Evolutionary conservation across 2,888 invertebrate genomes (phyloP), one percentile per base, ranked within the genome.

Genomic region (Pristionchus exspectatus): DNA sequence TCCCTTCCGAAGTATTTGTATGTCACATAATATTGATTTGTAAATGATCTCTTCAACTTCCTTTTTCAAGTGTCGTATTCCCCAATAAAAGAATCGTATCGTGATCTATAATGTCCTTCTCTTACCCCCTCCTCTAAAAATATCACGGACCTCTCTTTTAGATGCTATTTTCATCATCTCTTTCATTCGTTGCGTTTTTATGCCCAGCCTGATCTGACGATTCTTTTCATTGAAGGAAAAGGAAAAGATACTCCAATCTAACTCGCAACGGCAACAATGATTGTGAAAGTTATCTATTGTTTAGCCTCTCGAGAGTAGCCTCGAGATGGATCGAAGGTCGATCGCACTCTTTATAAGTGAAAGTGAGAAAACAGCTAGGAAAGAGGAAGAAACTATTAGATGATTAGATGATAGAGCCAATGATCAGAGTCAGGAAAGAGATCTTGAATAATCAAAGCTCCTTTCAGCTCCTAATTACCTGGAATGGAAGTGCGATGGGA

Each of bases 361-460:
- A 81, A 81, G 81, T 50, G 81, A 50, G 81, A 81, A 81, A 54
- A 81, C 27, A 27, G 24, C 54, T 44, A 44, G 16, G 77, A 44
- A 44, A 50, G 50, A 18, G 0, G n/a, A 81, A 12, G 50, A 16
- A 44, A 50, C 50, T 27, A 27, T 44, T 44, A 21, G 21, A 14
- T 10, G n/a, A 81, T 12, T 44, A 54, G 21, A 16, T 38, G 33
- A 38, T 38, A 74, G 74, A 74, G 74, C 44, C 5, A 74, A 74
- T 5, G 50, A 81, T 81, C 50, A 27, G 81, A 50, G 30, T 69
- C 44, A 77, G 50, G 50, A 27, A 81, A 27, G 50, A 81, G 14
- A 81, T 44, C 81, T 81, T 24, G 81, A 81, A 50, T 81, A 81
- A 81, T 81, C 81, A 81, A 81, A 50, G n/a, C n/a, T n/a, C 38